These are phyloP conservation scores for Drepanosiphum platanoidis DNA, from an alignment of 2,888 invertebrate species.

Conservation along the genomic window DNA sequence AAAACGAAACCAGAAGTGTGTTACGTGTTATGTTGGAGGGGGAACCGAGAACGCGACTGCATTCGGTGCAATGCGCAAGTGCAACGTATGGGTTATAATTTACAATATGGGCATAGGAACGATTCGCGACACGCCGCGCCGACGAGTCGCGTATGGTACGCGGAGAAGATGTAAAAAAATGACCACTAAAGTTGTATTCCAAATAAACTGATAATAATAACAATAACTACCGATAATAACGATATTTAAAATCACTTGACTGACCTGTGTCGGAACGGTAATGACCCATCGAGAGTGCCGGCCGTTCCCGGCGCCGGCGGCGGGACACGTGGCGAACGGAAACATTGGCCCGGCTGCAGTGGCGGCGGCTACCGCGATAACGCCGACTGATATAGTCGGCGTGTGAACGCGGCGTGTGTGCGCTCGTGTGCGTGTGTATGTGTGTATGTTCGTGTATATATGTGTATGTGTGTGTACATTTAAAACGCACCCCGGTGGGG, in stretches of 20 bases:
- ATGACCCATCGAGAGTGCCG: constrained; percentile 15
- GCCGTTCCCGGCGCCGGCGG: constrained; percentile 22
- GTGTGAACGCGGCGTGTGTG: constrained; percentile 6
- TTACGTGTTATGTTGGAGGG: too few relatives aligned
- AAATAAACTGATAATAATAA: neutral
- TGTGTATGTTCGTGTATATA: neutral
- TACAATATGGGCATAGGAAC: too few relatives aligned
- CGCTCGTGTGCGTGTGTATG: neutral
- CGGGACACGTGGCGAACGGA: constrained; percentile 57
- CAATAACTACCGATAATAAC: neutral
- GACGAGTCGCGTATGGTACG: neutral
- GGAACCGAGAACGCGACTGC: neutral
- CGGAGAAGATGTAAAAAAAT: neutral
- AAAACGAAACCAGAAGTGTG: neutral
- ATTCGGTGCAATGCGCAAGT: neutral
- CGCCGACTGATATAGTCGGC: constrained; percentile 42
- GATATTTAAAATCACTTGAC: neutral
- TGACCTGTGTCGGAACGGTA: constrained; percentile 45
- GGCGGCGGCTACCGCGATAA: constrained; percentile 28
- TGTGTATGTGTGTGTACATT: neutral
- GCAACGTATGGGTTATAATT: neutral
- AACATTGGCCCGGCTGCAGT: constrained; percentile 42
- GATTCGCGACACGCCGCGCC: too few relatives aligned
- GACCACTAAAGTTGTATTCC: too few relatives aligned
- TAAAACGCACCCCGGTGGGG: neutral